Conservation (phyloP, 92 coral and sea anemone species). For the Palythoa grandis region DNA sequence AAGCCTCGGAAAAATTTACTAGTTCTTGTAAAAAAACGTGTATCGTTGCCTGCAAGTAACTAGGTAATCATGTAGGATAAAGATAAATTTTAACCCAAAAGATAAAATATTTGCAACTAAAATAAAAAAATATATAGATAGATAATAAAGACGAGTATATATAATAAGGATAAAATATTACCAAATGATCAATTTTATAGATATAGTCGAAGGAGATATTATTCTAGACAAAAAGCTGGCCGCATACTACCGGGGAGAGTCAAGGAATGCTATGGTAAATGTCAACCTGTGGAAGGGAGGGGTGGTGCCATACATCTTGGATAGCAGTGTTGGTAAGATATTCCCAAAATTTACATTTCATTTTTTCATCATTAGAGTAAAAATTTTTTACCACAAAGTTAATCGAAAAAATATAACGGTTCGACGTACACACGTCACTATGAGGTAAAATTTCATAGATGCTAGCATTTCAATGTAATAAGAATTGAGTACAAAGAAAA, state of each 20-base stretch:
- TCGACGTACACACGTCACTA: too few species aligned
- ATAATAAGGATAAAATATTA: neutral
- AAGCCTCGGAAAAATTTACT: too few species aligned
- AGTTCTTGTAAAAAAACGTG: too few species aligned
- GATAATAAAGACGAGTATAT: neutral
- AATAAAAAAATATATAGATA: neutral
- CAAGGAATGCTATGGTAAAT: conserved; percentile 79
- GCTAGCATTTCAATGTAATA: too few species aligned
- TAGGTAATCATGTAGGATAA: neutral
- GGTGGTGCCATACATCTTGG: conserved; percentile 79
- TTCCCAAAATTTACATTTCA: too few species aligned
- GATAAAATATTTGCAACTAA: neutral
- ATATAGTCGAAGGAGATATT: conserved; percentile 83
- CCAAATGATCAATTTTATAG: conserved; percentile 16
- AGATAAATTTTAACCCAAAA: too few species aligned
- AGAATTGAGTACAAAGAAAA: too few species aligned
- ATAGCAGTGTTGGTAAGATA: conserved; percentile 76
- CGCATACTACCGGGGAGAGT: conserved; percentile 66
- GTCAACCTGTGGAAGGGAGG: conserved; percentile 82
- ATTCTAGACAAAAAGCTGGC: conserved; percentile 73
- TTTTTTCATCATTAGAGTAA: too few species aligned
- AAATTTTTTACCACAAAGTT: too few species aligned
- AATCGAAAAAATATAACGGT: too few species aligned
- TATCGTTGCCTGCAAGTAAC: too few species aligned
- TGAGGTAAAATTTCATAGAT: too few species aligned